Evolutionary conservation across 1,140 invertebrate genomes (phyloP).

Genomic region (Panagrolaimus sp.): DNA sequence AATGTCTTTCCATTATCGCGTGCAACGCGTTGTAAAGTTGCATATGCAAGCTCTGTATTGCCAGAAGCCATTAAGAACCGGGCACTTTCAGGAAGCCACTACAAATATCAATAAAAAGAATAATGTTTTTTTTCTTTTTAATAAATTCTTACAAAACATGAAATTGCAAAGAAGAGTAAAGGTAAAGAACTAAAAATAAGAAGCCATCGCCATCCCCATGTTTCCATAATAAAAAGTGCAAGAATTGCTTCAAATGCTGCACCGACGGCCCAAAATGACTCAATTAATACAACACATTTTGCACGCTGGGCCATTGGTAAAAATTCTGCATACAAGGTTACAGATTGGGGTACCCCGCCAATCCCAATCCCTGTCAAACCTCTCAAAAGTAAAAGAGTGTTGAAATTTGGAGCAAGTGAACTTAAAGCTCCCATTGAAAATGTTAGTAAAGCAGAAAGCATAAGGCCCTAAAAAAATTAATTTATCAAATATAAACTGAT

Average conservation of each 20-base stretch:
- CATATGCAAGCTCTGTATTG: conserved; percentile 75
- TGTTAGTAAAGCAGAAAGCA: conserved; percentile 77
- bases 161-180: conserved; percentile 71
- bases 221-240: conserved; percentile 83
- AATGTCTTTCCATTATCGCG: conserved; percentile 81
- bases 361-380: conserved; percentile 90
- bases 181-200: conserved; percentile 80
- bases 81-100: conserved; percentile 90
- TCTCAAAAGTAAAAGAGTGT: conserved; percentile 80
- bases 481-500: not conserved
- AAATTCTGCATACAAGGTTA: conserved; percentile 92
- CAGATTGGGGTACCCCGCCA: conserved; percentile 88
- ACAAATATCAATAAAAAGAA: conserved; percentile 27
- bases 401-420: conserved; percentile 80
- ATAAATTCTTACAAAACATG: conserved; percentile 61
- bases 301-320: conserved; percentile 83
- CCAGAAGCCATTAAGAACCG: conserved; percentile 79
- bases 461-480: conserved; percentile 69
- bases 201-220: conserved; percentile 82
- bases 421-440: conserved; percentile 86
- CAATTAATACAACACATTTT: conserved; percentile 85
- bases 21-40: conserved; percentile 76
- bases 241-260: conserved; percentile 69
- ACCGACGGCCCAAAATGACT: conserved; percentile 93
- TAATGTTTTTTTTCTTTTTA: conserved; percentile 60